Evolutionary conservation across 2,888 invertebrate species (phyloP).

Genomic region (Tetragonisca angustula): DNA sequence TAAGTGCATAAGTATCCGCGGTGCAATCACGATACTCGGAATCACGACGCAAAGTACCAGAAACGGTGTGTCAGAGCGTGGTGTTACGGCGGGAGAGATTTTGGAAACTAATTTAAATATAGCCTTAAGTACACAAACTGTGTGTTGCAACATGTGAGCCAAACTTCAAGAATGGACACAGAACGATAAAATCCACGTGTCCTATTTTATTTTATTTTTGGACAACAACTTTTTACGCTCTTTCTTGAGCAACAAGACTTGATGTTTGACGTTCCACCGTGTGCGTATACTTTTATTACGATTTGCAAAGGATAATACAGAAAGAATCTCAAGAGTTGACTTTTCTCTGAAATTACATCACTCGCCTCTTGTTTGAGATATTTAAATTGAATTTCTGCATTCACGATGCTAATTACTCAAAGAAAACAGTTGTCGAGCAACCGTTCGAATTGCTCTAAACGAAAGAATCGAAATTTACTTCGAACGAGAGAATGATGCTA

Average conservation of each 20-base stretch:
- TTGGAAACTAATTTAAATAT: constrained; percentile 29
- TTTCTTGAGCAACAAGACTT: neutral
- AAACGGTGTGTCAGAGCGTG: neutral
- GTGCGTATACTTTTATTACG: neutral
- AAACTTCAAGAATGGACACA: neutral
- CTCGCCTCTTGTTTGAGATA: neutral
- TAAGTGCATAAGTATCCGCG: too few relatives aligned
- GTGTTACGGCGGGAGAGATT: neutral
- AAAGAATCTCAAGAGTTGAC: too few relatives aligned
- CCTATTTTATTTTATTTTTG: constrained; percentile 1
- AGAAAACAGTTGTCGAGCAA: neutral
- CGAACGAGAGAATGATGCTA: too few relatives aligned
- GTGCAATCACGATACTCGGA: neutral
- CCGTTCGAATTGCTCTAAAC: neutral
- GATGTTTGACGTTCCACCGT: rapidly evolving
- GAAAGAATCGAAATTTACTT: neutral
- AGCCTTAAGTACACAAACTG: constrained; percentile 29
- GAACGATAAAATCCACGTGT: neutral
- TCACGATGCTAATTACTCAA: neutral
- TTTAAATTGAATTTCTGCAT: neutral
- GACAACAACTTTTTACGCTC: neutral
- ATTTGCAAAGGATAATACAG: neutral
- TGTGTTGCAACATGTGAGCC: constrained; percentile 20
- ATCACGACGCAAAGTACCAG: neutral
- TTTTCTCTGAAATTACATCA: too few relatives aligned